Evolutionary conservation across 2,797 vertebrate genomes (phyloP), one percentile per base, ranked within the genome.

Genomic region (Sandelia bainsii): DNA sequence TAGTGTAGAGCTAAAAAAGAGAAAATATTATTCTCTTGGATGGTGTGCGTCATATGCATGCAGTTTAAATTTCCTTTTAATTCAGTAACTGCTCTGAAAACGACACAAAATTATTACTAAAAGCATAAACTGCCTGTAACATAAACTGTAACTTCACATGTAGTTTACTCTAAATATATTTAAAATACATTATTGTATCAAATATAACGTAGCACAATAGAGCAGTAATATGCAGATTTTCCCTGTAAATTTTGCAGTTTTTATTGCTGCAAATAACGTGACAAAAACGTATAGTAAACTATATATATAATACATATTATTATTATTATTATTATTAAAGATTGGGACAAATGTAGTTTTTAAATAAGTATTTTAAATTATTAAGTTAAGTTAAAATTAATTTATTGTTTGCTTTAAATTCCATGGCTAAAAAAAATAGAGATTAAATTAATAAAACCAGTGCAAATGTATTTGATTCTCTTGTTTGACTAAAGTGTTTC

Each of bases 131-230:
- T 45, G 42, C 16, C 42, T 45, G 42, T 8, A 17, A 14, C 16
- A 61, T 3, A 19, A 52, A 62, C 29, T 32, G 39, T 17, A 44
- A 22, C 7, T 66, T 57, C 5, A 16, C 14, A 29, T 7, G 12
- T 20, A 73, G 13, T 25, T 46, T 9, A n/a, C 6, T 45, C 9
- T 12, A 32, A 56, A 68, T 51, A 62, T 34, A 45, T 40, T 22
- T 44, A 51, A 37, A 8, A 12, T 8, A 27, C 19, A 25, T 16
- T 42, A 5, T 23, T 27, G 7, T 10, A 40, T 37, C 11, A 46
- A 48, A 52, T 56, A 17, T 57, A 53, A 34, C 1, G n/a, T 2
- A 34, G 5, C 19, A 14, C 11, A 17, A 17, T 13, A 52, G 0
- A 46, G 29, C 29, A 12, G 17, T 1, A 19, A 22, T 20, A 20